Evolutionary conservation across 2,888 invertebrate genomes (phyloP), one percentile per base, ranked within the genome.

Genomic region (Petrolisthes manimaculis): DNA sequence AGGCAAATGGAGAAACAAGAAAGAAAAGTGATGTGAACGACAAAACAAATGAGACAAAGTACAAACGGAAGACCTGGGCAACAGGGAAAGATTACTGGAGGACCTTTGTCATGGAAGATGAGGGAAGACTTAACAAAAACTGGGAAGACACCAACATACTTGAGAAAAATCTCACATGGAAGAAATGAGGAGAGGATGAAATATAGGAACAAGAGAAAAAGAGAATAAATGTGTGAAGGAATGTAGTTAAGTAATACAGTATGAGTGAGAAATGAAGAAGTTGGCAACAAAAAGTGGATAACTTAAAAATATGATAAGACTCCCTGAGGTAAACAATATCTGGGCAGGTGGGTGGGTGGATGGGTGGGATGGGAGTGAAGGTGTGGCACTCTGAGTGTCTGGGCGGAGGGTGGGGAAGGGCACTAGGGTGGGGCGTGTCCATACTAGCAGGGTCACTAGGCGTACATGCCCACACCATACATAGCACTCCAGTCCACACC

Each of bases 391-490:
- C 80, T 74, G 56, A 83, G 88, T 84, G 88, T 54, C 55, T 56
- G 82, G 51, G 67, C 84, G 14, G 56, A 18, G 75, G 79, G 75
- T 61, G 56, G 24, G 71, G 75, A 83, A 61, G 79, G 83, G 69
- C 83, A 83, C 54, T 56, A n/a, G 55, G 21, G 87, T 55, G 83
- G 87, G 83, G 82, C 61, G 84, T 84, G 75, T 78, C 75, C 77
- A 78, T 54, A 84, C 37, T 37, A 37, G 55, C 69, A 69, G 71
- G 85, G 56, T 51, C 75, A 79, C 94, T 95, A 96, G 93, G 97
- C 97, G 94, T 97, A 97, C 97, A 97, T 97, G 93, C 97, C 97
- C 94, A 97, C 96, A 92, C 97, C 97, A 93, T 97, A 97, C 96
- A 97, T 96, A 87, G 89, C 89, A 82, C 86, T 95, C 97, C 97